phyloP scores from a whole-genome alignment of 2,113 vertebrate species.

The Raphicerus campestris region DNA sequence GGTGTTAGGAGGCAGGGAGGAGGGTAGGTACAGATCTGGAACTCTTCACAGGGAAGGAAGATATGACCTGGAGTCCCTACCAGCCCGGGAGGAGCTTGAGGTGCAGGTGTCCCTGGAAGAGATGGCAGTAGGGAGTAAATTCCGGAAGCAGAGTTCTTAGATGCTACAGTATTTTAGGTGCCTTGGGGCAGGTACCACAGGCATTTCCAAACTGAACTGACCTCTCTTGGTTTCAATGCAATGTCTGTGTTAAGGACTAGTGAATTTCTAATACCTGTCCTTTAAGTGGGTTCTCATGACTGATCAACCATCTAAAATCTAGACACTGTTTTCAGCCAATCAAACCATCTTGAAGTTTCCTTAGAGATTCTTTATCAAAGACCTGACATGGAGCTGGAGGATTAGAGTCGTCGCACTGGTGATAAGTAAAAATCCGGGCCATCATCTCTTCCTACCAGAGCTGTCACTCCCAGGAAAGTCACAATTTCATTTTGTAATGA shows the following conservation, averaged over 20 bases:
- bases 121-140: neutral
- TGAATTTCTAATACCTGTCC: neutral
- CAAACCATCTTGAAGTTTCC: neutral
- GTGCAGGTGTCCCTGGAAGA: neutral
- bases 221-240: neutral
- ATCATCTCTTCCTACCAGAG: neutral
- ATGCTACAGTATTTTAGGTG: neutral
- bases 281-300: neutral
- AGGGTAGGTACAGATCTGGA: neutral
- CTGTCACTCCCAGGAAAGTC: slow-evolving; percentile 41
- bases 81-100: neutral
- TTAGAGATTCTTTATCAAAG: slow-evolving; percentile 38
- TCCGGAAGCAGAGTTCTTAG: neutral
- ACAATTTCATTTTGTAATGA: slow-evolving; percentile 48
- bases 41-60: neutral
- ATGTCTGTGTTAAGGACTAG: neutral
- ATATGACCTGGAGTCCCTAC: neutral
- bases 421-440: slow-evolving; percentile 30
- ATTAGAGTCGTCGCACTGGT: neutral
- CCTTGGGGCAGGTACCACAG: neutral
- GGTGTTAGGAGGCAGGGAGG: neutral
- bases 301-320: neutral
- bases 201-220: neutral
- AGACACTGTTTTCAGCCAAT: neutral
- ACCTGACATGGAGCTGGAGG: neutral